Conservation (phyloP, 2,888 invertebrate species). For the Melolontha melolontha region DNA sequence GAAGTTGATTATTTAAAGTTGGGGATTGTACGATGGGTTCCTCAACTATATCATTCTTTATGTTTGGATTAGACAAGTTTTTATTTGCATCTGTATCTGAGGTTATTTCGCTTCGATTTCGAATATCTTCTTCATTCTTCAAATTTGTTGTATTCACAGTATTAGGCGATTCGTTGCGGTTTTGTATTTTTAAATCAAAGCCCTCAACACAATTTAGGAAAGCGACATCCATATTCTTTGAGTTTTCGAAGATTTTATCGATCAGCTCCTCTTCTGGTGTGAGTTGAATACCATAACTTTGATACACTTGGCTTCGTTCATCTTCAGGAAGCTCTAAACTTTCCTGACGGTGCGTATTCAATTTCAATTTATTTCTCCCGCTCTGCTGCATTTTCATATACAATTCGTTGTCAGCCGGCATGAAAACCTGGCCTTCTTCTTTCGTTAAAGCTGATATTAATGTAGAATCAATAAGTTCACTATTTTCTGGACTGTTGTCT, state of each 20-base stretch:
- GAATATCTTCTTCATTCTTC: not conserved
- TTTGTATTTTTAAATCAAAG: not conserved
- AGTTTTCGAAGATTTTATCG: conserved; percentile 1
- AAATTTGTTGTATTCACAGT: not conserved
- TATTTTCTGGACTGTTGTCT: not conserved
- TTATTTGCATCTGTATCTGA: too few species aligned
- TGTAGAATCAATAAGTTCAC: not conserved
- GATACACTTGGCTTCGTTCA: conserved; percentile 6
- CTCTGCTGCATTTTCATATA: not conserved
- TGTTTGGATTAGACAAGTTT: too few species aligned
- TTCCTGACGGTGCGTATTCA: conserved; percentile 7
- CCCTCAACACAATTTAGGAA: conserved; percentile 28
- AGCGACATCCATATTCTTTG: conserved; percentile 23
- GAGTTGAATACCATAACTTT: conserved; percentile 27
- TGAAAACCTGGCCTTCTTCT: conserved; percentile 5
- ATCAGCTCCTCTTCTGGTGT: not conserved
- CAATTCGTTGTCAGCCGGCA: not conserved
- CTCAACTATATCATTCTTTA: too few species aligned
- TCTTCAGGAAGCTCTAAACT: not conserved
- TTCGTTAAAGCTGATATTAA: not conserved
- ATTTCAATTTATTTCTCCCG: not conserved
- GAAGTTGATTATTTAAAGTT: too few species aligned
- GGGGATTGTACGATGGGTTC: too few species aligned
- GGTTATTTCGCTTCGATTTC: too few species aligned
- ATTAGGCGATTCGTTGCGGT: not conserved